Conservation (phyloP, 2,888 invertebrate genomes). For the Villa cingulata region DNA sequence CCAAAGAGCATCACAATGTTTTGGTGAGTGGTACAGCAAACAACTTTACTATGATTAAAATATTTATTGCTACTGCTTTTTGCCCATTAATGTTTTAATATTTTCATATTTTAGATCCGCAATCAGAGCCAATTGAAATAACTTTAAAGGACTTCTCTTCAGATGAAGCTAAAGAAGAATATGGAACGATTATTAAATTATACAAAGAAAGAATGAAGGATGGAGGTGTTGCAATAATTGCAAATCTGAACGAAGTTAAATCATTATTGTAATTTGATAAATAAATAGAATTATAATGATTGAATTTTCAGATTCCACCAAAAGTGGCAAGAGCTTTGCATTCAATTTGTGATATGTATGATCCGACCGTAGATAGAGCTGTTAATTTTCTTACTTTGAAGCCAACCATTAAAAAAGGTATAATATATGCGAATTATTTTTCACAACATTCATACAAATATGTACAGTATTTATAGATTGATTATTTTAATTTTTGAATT, state of each 20-base stretch:
- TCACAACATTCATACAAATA: too few species aligned
- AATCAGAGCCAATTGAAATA: conserved; percentile 15
- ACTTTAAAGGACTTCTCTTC: conserved; percentile 19
- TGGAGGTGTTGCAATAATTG: conserved; percentile 26
- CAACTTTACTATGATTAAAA: too few species aligned
- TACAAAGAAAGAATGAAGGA: conserved; percentile 22
- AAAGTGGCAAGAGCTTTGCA: conserved; percentile 39
- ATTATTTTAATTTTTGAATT: not conserved
- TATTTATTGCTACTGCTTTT: too few species aligned
- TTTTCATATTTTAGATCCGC: conserved; percentile 15
- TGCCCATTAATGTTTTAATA: too few species aligned
- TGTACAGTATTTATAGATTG: not conserved
- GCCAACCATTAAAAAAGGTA: conserved; percentile 16
- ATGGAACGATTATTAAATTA: conserved; percentile 25
- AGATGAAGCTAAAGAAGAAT: conserved; percentile 18
- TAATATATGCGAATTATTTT: too few species aligned
- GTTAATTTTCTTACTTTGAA: conserved; percentile 36
- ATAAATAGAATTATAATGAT: not conserved
- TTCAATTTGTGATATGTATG: conserved; percentile 42
- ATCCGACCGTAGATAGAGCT: conserved; percentile 34
- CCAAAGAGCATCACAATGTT: conserved; percentile 21
- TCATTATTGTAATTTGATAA: not conserved
- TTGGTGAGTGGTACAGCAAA: too few species aligned
- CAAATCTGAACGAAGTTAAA: conserved; percentile 26
- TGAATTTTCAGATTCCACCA: conserved; percentile 22